These are phyloP conservation scores for Pachymerium ferrugineum DNA, from an alignment of 2,888 invertebrate species.

Conservation along the genomic window DNA sequence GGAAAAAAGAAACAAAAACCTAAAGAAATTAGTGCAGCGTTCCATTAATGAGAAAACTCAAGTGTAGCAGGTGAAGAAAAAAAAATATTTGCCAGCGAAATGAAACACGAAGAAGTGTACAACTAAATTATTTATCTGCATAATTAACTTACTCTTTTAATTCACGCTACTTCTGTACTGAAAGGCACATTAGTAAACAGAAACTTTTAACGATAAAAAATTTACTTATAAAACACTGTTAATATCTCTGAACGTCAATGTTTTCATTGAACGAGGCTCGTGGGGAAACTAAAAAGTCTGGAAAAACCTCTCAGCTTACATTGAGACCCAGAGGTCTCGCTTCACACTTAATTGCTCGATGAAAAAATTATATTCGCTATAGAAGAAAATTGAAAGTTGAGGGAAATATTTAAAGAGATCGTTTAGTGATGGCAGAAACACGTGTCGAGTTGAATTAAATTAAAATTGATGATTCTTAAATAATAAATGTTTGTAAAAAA, in stretches of 20 bases:
- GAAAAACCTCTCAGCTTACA: too few species aligned
- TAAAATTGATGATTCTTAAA: too few species aligned
- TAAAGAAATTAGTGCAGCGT: neutral
- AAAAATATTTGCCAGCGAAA: neutral
- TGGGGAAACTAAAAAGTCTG: neutral
- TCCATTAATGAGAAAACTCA: neutral
- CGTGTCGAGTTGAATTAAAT: neutral
- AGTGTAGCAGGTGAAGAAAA: too few species aligned
- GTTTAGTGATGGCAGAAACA: too few species aligned
- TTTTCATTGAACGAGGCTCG: neutral
- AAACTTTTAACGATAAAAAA: neutral
- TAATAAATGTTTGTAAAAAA: too few species aligned
- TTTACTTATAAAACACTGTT: neutral
- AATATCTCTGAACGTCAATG: neutral
- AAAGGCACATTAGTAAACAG: neutral
- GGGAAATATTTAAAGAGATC: constrained; percentile 7
- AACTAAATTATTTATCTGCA: neutral
- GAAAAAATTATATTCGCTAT: neutral
- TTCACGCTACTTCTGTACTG: too few species aligned
- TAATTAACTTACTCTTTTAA: too few species aligned
- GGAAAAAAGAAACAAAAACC: neutral
- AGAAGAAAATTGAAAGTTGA: neutral
- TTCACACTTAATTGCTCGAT: neutral
- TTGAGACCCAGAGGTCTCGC: too few species aligned
- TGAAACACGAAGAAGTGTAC: neutral